Conservation (phyloP, 1,140 invertebrate species). For the Euura saliciscinereae region DNA sequence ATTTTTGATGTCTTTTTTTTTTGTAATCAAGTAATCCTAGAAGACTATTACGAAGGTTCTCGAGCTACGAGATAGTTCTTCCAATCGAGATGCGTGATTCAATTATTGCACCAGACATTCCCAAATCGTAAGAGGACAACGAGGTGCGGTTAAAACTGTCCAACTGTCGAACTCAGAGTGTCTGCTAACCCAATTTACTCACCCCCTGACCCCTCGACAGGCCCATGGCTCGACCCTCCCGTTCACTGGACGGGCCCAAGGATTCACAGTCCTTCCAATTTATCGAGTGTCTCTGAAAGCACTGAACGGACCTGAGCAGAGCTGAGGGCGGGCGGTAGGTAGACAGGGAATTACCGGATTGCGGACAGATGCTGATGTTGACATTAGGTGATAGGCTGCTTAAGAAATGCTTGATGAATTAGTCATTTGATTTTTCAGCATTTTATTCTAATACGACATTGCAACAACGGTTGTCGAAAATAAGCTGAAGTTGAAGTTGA, state of each 20-base stretch:
- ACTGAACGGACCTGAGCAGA: background rate
- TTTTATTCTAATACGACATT: no score
- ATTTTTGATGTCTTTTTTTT: no score
- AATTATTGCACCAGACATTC: background rate
- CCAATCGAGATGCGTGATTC: background rate
- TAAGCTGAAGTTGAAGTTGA: no score
- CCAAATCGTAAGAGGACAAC: background rate
- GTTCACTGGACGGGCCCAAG: background rate
- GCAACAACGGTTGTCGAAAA: no score
- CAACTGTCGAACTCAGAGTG: slow-evolving; percentile 1
- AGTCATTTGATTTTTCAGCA: no score
- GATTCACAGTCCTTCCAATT: background rate
- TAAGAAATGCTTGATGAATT: no score
- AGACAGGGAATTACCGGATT: no score
- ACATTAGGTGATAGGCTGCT: no score
- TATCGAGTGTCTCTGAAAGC: background rate
- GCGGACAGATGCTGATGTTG: no score
- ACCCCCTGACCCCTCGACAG: background rate
- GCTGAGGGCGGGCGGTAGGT: background rate
- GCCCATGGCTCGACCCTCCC: background rate
- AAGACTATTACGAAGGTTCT: background rate
- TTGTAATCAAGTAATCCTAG: no score
- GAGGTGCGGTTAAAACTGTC: slow-evolving; percentile 4
- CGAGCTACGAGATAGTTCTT: background rate
- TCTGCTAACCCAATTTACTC: slow-evolving; percentile 7